Conservation (phyloP, 2,888 invertebrate genomes). For the Pheosia gnoma region DNA sequence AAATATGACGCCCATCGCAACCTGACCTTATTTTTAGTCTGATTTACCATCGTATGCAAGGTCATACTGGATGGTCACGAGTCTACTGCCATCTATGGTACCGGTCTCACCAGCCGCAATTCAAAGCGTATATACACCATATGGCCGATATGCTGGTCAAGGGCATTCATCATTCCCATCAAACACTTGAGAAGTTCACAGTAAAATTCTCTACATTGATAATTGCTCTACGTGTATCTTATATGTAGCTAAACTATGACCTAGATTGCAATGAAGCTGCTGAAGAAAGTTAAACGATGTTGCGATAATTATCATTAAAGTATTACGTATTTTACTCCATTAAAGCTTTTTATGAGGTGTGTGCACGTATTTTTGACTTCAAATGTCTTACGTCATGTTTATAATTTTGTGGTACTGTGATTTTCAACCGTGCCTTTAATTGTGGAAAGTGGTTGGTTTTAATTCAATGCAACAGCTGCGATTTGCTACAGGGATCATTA, state of each 20-base stretch:
- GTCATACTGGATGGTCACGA: slow-evolving; percentile 55
- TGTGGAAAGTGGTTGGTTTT: slow-evolving; percentile 61
- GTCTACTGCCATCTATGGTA: slow-evolving; percentile 56
- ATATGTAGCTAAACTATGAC: slow-evolving; percentile 39
- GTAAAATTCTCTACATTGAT: slow-evolving; percentile 52
- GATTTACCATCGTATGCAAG: slow-evolving; percentile 53
- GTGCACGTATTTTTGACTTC: slow-evolving; percentile 7
- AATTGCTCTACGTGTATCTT: slow-evolving; percentile 33
- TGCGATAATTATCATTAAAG: slow-evolving; percentile 24
- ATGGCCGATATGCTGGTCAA: slow-evolving; percentile 64
- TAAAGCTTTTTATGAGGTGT: slow-evolving; percentile 15
- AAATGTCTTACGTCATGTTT: not conserved
- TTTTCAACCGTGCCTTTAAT: slow-evolving; percentile 41
- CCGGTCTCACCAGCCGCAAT: slow-evolving; percentile 52
- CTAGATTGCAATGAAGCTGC: slow-evolving; percentile 47
- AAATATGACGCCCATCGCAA: slow-evolving; percentile 19
- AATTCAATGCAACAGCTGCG: slow-evolving; percentile 53
- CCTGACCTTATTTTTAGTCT: slow-evolving; percentile 45
- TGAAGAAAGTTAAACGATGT: slow-evolving; percentile 37
- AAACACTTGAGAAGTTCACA: slow-evolving; percentile 53
- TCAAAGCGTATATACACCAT: slow-evolving; percentile 57
- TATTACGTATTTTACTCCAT: slow-evolving; percentile 23
- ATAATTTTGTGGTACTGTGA: not conserved
- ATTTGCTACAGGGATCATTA: slow-evolving; percentile 56
- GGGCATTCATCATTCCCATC: slow-evolving; percentile 49